These are phyloP conservation scores for Onychorhynchus coronatus DNA, from an alignment of 2,113 vertebrate genomes.

Conservation along the genomic window DNA sequence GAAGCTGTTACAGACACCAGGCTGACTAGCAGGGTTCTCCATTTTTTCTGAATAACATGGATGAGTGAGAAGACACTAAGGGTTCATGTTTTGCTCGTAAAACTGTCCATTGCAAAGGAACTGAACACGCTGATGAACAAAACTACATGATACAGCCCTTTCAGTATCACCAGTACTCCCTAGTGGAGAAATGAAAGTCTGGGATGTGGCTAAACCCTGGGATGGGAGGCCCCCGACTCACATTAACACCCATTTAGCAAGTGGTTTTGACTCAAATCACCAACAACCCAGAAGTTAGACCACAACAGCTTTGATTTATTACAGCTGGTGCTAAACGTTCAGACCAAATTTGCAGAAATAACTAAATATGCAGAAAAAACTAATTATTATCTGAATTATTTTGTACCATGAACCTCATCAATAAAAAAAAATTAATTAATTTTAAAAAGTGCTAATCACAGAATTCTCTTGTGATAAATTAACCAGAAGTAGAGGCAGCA, in stretches of 20 bases:
- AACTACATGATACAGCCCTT: background rate
- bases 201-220: background rate
- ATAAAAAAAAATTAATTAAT: background rate
- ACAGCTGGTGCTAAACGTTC: background rate
- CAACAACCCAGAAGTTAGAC: background rate
- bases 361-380: background rate
- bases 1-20: background rate
- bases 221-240: background rate
- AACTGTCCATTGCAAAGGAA: background rate
- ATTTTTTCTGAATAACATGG: background rate
- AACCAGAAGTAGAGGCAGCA: background rate
- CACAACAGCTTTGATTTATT: background rate
- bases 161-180: background rate
- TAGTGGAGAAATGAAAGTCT: background rate
- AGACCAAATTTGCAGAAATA: background rate
- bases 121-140: background rate
- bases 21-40: background rate
- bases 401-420: background rate
- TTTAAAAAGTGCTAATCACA: background rate
- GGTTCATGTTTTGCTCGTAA: background rate
- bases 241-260: background rate
- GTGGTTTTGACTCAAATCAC: background rate
- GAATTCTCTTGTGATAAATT: background rate
- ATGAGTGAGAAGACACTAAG: background rate
- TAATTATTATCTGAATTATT: background rate